Conservation (phyloP, 2,113 vertebrate species). For the Alces alces region DNA sequence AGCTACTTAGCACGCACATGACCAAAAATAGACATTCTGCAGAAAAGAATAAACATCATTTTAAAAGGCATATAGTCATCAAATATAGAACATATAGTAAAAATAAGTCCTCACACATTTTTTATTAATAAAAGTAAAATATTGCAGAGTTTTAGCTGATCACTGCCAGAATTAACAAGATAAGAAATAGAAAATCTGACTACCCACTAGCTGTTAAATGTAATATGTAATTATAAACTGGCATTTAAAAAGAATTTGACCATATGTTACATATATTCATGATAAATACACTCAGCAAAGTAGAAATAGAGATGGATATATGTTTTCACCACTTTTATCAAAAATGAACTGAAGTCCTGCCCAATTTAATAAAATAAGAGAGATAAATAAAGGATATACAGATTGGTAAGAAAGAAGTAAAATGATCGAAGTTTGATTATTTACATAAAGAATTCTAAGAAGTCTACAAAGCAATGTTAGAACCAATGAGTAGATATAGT, state of each 20-base stretch:
- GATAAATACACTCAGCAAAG: not conserved
- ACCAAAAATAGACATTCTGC: not conserved
- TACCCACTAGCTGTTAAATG: not conserved
- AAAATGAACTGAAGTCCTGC: not conserved
- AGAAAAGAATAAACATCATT: not conserved
- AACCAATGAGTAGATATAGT: not conserved
- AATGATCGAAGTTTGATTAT: not conserved
- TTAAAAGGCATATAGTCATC: not conserved
- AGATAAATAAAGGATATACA: not conserved
- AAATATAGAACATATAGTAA: not conserved
- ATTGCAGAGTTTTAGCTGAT: not conserved
- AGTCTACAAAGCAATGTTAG: not conserved
- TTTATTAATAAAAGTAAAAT: not conserved
- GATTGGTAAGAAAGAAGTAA: not conserved
- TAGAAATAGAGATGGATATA: not conserved
- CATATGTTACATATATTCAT: not conserved
- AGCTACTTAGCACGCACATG: not conserved
- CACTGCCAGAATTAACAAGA: not conserved
- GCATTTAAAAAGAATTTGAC: not conserved
- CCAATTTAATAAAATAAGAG: not conserved
- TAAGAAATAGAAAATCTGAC: not conserved
- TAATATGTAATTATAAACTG: not conserved
- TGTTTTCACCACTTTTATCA: not conserved
- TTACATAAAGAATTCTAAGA: not conserved
- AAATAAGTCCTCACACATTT: not conserved